These are phyloP conservation scores for Oryzias sinensis DNA, from an alignment of 2,797 vertebrate genomes.

Conservation along the genomic window DNA sequence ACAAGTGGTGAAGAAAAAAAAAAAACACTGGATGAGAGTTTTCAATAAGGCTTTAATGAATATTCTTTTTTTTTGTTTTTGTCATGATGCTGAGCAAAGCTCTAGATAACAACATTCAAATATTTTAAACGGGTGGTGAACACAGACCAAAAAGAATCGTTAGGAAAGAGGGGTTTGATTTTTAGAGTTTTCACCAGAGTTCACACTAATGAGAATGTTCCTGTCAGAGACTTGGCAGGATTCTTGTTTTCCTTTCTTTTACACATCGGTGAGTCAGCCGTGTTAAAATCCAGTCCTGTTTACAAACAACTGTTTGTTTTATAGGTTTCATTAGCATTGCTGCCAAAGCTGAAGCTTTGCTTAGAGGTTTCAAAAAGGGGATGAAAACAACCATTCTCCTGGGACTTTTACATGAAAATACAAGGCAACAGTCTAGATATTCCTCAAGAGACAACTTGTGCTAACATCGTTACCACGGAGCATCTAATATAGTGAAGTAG, in stretches of 20 bases:
- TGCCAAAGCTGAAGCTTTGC: slow-evolving; percentile 35
- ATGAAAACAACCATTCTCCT: background rate
- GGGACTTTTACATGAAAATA: slow-evolving; percentile 39
- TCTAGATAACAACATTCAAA: too few species aligned
- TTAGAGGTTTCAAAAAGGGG: slow-evolving; percentile 19
- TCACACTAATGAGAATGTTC: slow-evolving; percentile 1
- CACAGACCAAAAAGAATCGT: too few species aligned
- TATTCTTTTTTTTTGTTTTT: too few species aligned
- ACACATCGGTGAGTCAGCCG: slow-evolving; percentile 34
- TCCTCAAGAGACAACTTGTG: slow-evolving; percentile 37
- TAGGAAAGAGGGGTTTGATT: slow-evolving; percentile 1
- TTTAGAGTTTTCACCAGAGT: background rate
- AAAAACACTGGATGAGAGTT: too few species aligned
- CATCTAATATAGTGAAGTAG: too few species aligned
- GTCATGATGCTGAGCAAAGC: too few species aligned
- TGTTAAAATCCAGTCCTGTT: slow-evolving; percentile 38
- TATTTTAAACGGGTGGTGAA: too few species aligned
- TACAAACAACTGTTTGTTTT: slow-evolving; percentile 41
- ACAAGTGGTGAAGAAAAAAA: too few species aligned
- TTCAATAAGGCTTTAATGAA: too few species aligned
- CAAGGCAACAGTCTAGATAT: slow-evolving; percentile 14
- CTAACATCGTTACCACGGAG: slow-evolving; percentile 38
- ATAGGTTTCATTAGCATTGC: slow-evolving; percentile 48
- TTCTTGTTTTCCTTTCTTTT: slow-evolving; percentile 16
- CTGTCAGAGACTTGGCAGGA: slow-evolving; percentile 3